These are phyloP conservation scores for Pipistrellus kuhlii DNA, from an alignment of 2,797 vertebrate genomes.

Conservation along the genomic window DNA sequence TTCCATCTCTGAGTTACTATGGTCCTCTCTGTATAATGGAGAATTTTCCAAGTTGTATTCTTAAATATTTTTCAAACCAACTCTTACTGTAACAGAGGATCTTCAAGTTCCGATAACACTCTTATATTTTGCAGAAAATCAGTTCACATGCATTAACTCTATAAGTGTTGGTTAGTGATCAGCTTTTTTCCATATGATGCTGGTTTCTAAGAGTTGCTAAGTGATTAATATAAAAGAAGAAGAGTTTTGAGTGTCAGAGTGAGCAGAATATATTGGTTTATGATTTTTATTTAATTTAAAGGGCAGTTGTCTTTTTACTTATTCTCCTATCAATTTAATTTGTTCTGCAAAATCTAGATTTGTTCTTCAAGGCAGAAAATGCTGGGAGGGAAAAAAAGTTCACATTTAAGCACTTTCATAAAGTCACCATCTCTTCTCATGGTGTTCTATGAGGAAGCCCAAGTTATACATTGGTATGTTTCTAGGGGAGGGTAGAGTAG, in stretches of 20 bases:
- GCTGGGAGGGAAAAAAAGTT: background rate
- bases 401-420: background rate
- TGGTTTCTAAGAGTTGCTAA: background rate
- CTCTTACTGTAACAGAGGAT: background rate
- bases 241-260: background rate
- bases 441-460: background rate
- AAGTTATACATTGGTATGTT: background rate
- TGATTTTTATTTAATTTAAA: constrained; percentile 39
- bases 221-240: constrained; percentile 1
- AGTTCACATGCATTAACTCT: background rate
- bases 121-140: background rate
- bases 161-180: background rate
- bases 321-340: constrained; percentile 17
- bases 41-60: background rate
- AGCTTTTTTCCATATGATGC: background rate
- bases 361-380: background rate
- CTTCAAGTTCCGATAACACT: background rate
- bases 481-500: background rate
- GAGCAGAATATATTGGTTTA: background rate
- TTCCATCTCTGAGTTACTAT: background rate
- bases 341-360: background rate
- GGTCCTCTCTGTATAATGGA: background rate
- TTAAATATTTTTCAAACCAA: background rate
- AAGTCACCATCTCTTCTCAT: background rate
- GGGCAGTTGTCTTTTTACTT: background rate